Evolutionary conservation across 2,113 vertebrate genomes (phyloP), one percentile per base, ranked within the genome.

Genomic region (Platichthys flesus): DNA sequence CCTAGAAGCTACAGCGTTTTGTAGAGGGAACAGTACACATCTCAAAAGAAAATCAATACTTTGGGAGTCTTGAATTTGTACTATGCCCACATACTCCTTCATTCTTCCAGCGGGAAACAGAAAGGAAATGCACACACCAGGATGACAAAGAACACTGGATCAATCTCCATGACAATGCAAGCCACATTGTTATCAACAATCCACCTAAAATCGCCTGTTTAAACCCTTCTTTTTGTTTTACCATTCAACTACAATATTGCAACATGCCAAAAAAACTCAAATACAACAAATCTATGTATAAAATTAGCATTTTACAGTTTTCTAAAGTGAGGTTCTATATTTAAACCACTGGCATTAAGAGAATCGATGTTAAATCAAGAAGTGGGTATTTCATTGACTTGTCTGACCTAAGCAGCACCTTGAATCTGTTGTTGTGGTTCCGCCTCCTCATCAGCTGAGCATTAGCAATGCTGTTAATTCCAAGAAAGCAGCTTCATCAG

Each of bases 1-100:
- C 76, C 85, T 71, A 79, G 63, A 79, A 83, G 75, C 71, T 78
- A 65, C 16, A 28, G 84, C 42, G 75, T 88, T 88, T 84, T 81
- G 72, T 71, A 78, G 67, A 91, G 74, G 78, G 83, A 83, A 73
- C 65, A 35, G 85, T 60, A 49, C 72, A 83, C 40, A 58, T 63
- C 78, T 68, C 51, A 70, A 81, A 83, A 81, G 79, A 76, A 88
- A 91, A 92, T 89, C 85, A 81, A 88, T 79, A 81, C 49, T 77
- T 78, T 42, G 23, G 54, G 65, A 76, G 78, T 76, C 69, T 85
- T 83, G 56, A 49, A 82, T 81, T 52, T 52, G 16, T 45, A 76
- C 71, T 74, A 20, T 51, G 67, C 37, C 67, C 51, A 26, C 58
- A 62, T 71, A 28, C 59, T 78, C 72, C 59, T 78, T 70, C 45